Evolutionary conservation across 2,797 vertebrate species (phyloP).

Genomic region (Eleutherodactylus coqui): DNA sequence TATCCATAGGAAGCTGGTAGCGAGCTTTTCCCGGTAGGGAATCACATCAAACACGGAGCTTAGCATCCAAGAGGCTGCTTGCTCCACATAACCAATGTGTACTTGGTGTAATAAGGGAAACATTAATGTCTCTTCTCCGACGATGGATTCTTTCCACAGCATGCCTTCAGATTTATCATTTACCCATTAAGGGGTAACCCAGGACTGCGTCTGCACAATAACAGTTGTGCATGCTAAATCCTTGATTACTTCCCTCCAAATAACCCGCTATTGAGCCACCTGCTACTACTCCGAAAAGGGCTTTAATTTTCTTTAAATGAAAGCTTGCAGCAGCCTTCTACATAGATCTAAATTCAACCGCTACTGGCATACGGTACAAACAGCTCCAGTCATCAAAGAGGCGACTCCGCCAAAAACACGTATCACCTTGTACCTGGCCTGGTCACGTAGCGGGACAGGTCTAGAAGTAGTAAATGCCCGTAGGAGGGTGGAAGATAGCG

Average conservation of each 20-base stretch:
- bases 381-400: background rate
- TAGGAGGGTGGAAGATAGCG: too few species aligned
- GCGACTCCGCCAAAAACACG: too few species aligned
- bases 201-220: conserved; percentile 41
- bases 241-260: conserved; percentile 39
- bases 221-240: conserved; percentile 48
- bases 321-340: conserved; percentile 11
- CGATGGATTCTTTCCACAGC: conserved; percentile 55
- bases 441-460: too few species aligned
- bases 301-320: conserved; percentile 40
- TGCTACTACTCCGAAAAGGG: conserved; percentile 38
- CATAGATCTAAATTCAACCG: background rate
- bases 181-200: conserved; percentile 59
- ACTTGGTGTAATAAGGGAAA: conserved; percentile 53
- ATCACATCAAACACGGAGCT: conserved; percentile 63
- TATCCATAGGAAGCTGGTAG: conserved; percentile 67
- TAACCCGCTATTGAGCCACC: conserved; percentile 19
- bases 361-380: background rate
- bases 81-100: conserved; percentile 54
- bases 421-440: too few species aligned
- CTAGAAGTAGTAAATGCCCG: too few species aligned
- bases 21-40: conserved; percentile 65
- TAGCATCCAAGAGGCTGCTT: conserved; percentile 49
- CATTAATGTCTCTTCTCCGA: conserved; percentile 52
- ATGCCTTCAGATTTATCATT: conserved; percentile 58